Base-by-base conservation (phyloP, 2,113 vertebrate genomes). In the Murina feae region DNA sequence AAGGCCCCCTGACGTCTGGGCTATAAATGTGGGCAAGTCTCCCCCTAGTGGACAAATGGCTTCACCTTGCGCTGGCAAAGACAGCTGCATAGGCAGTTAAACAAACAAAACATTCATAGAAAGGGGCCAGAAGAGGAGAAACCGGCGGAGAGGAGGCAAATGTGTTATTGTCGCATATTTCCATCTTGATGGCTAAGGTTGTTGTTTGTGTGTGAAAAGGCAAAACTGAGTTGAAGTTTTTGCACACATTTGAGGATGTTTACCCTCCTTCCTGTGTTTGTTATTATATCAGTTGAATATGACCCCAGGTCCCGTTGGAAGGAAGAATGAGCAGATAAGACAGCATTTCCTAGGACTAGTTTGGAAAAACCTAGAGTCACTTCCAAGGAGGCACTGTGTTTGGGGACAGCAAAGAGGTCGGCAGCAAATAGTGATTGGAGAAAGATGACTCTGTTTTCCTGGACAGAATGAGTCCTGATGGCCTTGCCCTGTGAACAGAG, bases 11-110 rank as follows among this genome's bases (percentile, higher is more conserved):
- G 44, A 21, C 42, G 44, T 2, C 11, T 16, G 4, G 79, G 47
- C 25, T 21, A 60, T 78, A 17, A 16, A 58, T 9, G 39, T 58
- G 95, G 23, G 35, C 82, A 20, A 32, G 96, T 96, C 97, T 86
- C 96, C 97, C 95, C 63, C 97, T 97, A 82, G 95, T 83, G 97
- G 96, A n/a, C 79, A 75, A 35, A 55, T 2, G 32, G 37, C 39
- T 1, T 71, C 25, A 18, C 86, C 69, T 79, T 44, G 17, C 74
- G 2, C 17, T 42, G 30, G 5, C 13, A 25, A 60, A 30, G 44
- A 30, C 3, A 1, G 39, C 58, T 9, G 23, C 4, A 0, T 4
- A 8, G 0, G 3, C 12, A 4, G 0, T 16, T 9, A 51, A 25
- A 18, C 23, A 20, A 76, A 18, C 42, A 20, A 30, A 65, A 28